Base-by-base conservation (phyloP, 2,797 vertebrate genomes). In the Todus mexicanus region DNA sequence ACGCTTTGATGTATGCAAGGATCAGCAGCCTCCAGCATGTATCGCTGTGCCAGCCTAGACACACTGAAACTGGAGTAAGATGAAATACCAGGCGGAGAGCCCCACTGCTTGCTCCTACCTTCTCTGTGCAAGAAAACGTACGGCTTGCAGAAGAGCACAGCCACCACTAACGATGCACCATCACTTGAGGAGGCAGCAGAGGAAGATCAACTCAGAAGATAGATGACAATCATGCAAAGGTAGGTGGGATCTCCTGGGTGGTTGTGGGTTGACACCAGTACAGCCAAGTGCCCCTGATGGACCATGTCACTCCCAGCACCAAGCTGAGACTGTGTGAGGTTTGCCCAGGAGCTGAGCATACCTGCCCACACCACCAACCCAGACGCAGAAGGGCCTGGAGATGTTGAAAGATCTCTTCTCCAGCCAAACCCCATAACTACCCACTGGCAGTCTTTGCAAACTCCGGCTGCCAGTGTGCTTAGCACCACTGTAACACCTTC, bases 91-190 rank as follows among this genome's bases (percentile, higher is more conserved):
- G 21, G 22, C 56, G 5, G 42, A 83, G 47, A 42, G 64, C 33
- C 37, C 48, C 3, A 27, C 27, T 47, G 74, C 1, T 17, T 27
- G 17, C 15, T 40, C 51, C 40, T 40, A 74, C 66, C 66, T 56
- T 20, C 45, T 43, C 66, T 9, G 0, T 10, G 31, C 59, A 65
- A n/a, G 16, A 66, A 72, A 57, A 61, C 1, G 17, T 5, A 45
- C 1, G 2, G 37, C 0, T 0, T 20, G 66, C 23, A 68, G 57
- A 68, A 60, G 57, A 66, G 54, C 29, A 33, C 1, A 43, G 47
- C 26, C 17, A 57, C 26, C 9, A 2, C 29, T 12, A 45, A 38
- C 0, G 0, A 63, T 20, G 42, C 1, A 2, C 23, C 13, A 7
- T 11, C 38, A 26, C 76, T 60, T 54, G 22, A 12, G 8, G 31